Percentiles rank a stretch among this genome's conserved stretches.
Conservation (phyloP, 2,113 vertebrate genomes). For the Myrmecobius fasciatus region DNA sequence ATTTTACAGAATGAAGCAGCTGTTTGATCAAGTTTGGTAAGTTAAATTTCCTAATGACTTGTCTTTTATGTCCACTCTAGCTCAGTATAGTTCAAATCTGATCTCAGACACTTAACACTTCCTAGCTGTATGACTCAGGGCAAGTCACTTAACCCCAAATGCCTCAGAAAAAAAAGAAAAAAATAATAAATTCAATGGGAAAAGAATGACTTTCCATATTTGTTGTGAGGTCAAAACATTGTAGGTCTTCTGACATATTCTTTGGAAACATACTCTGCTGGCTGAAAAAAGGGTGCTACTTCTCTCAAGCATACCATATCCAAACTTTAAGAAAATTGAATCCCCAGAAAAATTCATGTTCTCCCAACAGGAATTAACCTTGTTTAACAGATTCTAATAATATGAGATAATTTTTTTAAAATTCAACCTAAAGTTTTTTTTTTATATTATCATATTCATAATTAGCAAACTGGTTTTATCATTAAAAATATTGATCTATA, state of each 20-base stretch:
- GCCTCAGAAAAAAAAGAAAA: too few species aligned
- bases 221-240: background rate
- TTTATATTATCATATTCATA: background rate
- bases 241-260: background rate
- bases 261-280: background rate
- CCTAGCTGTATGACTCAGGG: too few species aligned
- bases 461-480: background rate
- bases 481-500: background rate
- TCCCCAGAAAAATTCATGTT: background rate
- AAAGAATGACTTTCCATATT: background rate
- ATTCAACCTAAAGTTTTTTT: background rate
- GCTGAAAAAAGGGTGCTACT: background rate
- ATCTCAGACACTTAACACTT: too few species aligned
- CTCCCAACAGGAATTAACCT: background rate
- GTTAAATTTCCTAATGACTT: conserved; percentile 11
- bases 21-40: conserved; percentile 22
- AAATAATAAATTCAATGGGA: background rate
- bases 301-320: background rate
- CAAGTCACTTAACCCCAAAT: too few species aligned
- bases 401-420: background rate
- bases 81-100: too few species aligned
- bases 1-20: background rate
- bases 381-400: background rate
- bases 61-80: conserved; percentile 20
- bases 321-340: background rate